Evolutionary conservation across 53 echinoderm and acorn worm species (phyloP).

Genomic region (Apostichopus leukothele): DNA sequence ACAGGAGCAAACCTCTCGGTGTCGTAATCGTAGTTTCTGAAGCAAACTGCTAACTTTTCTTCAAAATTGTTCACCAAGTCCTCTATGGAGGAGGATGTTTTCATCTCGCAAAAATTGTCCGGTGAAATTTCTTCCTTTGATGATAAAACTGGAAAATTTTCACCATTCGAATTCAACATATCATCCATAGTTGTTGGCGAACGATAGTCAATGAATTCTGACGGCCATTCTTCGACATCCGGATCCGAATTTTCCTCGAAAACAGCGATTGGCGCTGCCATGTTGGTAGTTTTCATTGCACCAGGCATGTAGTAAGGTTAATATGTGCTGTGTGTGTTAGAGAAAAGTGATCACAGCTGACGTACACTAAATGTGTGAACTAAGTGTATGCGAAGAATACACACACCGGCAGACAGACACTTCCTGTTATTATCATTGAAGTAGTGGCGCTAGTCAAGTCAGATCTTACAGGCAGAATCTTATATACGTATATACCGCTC

Average conservation of each 20-base stretch:
- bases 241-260: conserved; percentile 90
- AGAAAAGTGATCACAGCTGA: conserved; percentile 36
- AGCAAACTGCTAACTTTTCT: conserved; percentile 95
- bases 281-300: conserved; percentile 64
- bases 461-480: not conserved
- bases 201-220: conserved; percentile 94
- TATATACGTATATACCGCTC: too few relatives aligned
- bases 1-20: conserved; percentile 95
- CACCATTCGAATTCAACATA: conserved; percentile 91
- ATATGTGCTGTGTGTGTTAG: not conserved
- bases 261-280: conserved; percentile 98
- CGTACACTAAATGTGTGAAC: conserved; percentile 36
- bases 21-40: conserved; percentile 93
- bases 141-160: conserved; percentile 84
- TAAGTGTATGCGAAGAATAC: conserved; percentile 24
- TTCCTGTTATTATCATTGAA: conserved; percentile 28
- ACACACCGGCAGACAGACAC: conserved; percentile 33
- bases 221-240: conserved; percentile 89
- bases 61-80: conserved; percentile 99
- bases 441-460: conserved; percentile 20
- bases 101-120: conserved; percentile 97
- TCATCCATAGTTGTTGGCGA: conserved; percentile 69
- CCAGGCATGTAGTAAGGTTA: conserved; percentile 34
- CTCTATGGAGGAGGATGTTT: conserved; percentile 83
- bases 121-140: conserved; percentile 90